Conservation (phyloP, 1,140 invertebrate species). For the Atta colombica region DNA sequence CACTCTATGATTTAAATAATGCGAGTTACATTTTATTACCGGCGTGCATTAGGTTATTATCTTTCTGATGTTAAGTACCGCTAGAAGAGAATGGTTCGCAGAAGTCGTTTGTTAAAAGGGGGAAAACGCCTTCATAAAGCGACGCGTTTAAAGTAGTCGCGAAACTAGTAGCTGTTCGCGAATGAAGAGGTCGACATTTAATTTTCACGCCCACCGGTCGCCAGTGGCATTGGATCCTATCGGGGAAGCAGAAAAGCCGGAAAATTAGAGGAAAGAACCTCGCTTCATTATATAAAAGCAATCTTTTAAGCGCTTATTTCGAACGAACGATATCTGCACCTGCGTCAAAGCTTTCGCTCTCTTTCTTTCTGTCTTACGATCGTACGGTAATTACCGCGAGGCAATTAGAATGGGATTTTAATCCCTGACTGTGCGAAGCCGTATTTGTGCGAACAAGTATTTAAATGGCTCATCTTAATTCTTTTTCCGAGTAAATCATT, state of each 20-base stretch:
- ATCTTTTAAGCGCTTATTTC: conserved; percentile 65
- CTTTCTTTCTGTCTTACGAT: not conserved
- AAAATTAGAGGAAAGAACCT: conserved; percentile 36
- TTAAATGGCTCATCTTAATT: conserved; percentile 1
- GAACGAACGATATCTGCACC: conserved; percentile 51
- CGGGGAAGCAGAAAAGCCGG: not conserved
- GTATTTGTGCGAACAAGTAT: conserved; percentile 18
- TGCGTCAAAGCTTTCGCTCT: conserved; percentile 16
- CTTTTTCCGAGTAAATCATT: conserved; percentile 43
- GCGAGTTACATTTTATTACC: conserved; percentile 61
- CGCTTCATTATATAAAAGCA: conserved; percentile 32
- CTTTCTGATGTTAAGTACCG: conserved; percentile 9
- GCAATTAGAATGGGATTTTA: conserved; percentile 69
- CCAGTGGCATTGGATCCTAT: conserved; percentile 32
- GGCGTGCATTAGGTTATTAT: conserved; percentile 72
- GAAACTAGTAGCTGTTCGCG: conserved; percentile 27
- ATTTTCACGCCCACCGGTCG: conserved; percentile 55
- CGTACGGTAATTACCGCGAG: conserved; percentile 63
- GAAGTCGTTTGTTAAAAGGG: conserved; percentile 46
- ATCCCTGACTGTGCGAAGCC: conserved; percentile 31
- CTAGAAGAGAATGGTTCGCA: conserved; percentile 46
- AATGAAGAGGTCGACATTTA: conserved; percentile 56
- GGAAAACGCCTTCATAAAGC: conserved; percentile 27
- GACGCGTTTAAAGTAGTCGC: conserved; percentile 44
- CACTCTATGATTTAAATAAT: conserved; percentile 77